Base-by-base conservation (phyloP, 2,113 vertebrate genomes). In the Corydoras sp. region DNA sequence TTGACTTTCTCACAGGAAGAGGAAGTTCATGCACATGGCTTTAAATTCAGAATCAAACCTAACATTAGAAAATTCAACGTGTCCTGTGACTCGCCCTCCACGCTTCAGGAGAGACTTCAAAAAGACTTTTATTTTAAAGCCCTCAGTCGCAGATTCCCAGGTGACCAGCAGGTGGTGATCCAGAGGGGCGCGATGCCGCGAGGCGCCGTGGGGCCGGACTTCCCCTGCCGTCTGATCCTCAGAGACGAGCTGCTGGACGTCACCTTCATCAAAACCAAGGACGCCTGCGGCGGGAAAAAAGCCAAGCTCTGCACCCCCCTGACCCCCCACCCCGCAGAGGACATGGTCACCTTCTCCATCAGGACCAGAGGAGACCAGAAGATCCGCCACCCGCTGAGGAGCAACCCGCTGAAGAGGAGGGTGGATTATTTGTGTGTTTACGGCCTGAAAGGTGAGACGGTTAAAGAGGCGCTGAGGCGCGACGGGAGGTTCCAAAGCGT, bases 351-450 rank as follows among this genome's bases (percentile, higher is more conserved):
- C 14, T 79, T 79, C 31, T 51, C 53, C 24, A 61, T 79, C 11
- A 76, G 59, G 65, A 71, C 62, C 9, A 73, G 7, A 9, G 77
- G 74, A 11, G 59, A 24, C 0, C 0, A 32, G 2, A 62, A 55
- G 2, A 55, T 76, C 5, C 61, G 51, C 10, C 2, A 0, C 0
- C 3, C 70, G n/a, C 66, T 63, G 62, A 63, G 56, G 43, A 70
- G 67, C 58, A 14, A 54, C 3, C 2, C 4, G 4, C 24, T 76
- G 6, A 35, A 4, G 11, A 31, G 7, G 1, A n/a, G 3, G 0
- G 61, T 76, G 15, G 65, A 75, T 12, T n/a, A 54, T 10, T 62
- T 80, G 10, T 77, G 73, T 64, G 76, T 80, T 7, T 75, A 67
- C 2, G 79, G 65, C 0, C 9, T 72, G 9, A 65, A 70, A 56